Evolutionary conservation across 1,140 invertebrate genomes (phyloP).

Genomic region (Ips nitidus): DNA sequence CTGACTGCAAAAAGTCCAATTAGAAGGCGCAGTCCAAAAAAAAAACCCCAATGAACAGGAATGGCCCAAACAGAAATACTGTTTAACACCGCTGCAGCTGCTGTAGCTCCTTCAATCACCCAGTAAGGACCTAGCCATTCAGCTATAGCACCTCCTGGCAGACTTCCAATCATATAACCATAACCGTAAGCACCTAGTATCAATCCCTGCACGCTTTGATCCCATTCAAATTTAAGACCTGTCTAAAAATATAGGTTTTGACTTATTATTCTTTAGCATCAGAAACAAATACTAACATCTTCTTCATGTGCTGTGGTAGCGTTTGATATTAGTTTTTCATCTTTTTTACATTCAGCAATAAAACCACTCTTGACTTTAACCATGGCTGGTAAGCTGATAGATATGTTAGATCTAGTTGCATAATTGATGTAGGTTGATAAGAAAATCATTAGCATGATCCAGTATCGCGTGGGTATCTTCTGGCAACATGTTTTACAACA

Average conservation of each 20-base stretch:
- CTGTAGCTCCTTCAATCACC: slow-evolving; percentile 22
- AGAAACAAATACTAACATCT: slow-evolving; percentile 11
- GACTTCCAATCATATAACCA: slow-evolving; percentile 51
- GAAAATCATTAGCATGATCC: slow-evolving; percentile 66
- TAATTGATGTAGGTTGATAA: slow-evolving; percentile 69
- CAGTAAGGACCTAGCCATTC: slow-evolving; percentile 47
- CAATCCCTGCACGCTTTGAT: slow-evolving; percentile 60
- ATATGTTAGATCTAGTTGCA: slow-evolving; percentile 69
- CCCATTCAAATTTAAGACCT: slow-evolving; percentile 57
- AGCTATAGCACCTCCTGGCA: slow-evolving; percentile 39
- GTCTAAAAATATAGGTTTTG: slow-evolving; percentile 35
- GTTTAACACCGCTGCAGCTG: slow-evolving; percentile 24
- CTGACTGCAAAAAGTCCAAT: slow-evolving; percentile 34
- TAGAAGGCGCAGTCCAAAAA: slow-evolving; percentile 30
- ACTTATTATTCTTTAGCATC: background rate
- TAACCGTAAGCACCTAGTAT: slow-evolving; percentile 68
- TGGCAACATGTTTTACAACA: slow-evolving; percentile 8
- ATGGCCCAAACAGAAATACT: slow-evolving; percentile 22
- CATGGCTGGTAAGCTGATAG: slow-evolving; percentile 71
- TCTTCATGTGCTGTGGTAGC: slow-evolving; percentile 11
- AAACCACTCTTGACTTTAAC: slow-evolving; percentile 46
- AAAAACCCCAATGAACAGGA: slow-evolving; percentile 24
- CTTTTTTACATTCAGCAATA: slow-evolving; percentile 23
- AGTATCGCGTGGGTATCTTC: slow-evolving; percentile 53
- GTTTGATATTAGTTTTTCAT: slow-evolving; percentile 9